phyloP scores from a whole-genome alignment of 2,888 invertebrate genomes.

The Hylaea fasciaria region DNA sequence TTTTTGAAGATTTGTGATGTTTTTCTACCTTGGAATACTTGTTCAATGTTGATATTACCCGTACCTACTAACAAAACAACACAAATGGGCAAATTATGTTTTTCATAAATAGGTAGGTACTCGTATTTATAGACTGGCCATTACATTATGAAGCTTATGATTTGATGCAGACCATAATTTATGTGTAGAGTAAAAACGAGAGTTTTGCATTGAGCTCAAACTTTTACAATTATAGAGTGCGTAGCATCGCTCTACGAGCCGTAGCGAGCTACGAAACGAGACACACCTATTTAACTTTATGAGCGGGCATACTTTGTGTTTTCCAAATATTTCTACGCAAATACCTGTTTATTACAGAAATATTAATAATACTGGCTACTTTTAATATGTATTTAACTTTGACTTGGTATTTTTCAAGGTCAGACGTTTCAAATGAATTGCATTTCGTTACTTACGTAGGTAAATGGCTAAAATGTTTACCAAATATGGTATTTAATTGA shows the following conservation, averaged over 20 bases:
- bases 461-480: constrained; percentile 2
- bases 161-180: too few relatives aligned
- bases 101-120: too few relatives aligned
- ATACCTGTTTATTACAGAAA: constrained; percentile 4
- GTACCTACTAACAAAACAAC: too few relatives aligned
- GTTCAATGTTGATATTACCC: background rate
- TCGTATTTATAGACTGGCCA: too few relatives aligned
- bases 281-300: constrained; percentile 33
- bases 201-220: constrained; percentile 31
- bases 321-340: constrained; percentile 2
- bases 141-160: too few relatives aligned
- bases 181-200: constrained; percentile 17
- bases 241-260: constrained; percentile 37
- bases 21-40: constrained; percentile 18
- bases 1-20: constrained; percentile 29
- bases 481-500: background rate
- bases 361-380: constrained; percentile 1
- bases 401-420: constrained; percentile 5
- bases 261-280: constrained; percentile 40
- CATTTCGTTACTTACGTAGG: constrained; percentile 10
- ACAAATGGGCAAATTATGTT: background rate
- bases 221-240: constrained; percentile 41
- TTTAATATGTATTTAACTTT: background rate
- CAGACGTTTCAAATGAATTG: constrained; percentile 16
- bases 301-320: constrained; percentile 22